These are phyloP conservation scores for Gallinago stenura DNA, from an alignment of 2,797 vertebrate species.

Conservation along the genomic window DNA sequence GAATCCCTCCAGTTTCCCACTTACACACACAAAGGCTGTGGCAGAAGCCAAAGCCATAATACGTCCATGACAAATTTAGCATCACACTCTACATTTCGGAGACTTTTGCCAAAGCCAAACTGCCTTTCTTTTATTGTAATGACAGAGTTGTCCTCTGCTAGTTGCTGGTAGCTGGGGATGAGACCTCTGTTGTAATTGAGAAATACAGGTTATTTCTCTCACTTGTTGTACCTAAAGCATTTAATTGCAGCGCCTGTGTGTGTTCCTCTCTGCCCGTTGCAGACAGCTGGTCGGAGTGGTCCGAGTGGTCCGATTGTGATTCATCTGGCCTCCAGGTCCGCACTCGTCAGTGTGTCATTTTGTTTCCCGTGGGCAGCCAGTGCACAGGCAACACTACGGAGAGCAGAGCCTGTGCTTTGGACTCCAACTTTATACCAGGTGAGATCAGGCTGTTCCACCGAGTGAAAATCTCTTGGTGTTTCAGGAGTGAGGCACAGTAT, in stretches of 20 bases:
- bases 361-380: slow-evolving; percentile 93
- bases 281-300: slow-evolving; percentile 98
- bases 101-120: background rate
- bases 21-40: background rate
- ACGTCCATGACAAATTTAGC: background rate
- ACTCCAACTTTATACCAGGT: slow-evolving; percentile 96
- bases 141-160: background rate
- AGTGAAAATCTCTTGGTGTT: background rate
- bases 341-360: slow-evolving; percentile 87
- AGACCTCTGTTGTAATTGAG: background rate
- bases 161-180: background rate
- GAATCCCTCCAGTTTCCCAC: fast-evolving
- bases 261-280: background rate
- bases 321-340: slow-evolving; percentile 86
- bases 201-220: background rate
- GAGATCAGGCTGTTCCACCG: slow-evolving; percentile 1
- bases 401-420: slow-evolving; percentile 83
- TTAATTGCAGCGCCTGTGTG: fast-evolving
- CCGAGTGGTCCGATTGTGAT: slow-evolving; percentile 91
- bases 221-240: fast-evolving
- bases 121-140: fast-evolving
- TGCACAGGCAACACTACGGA: slow-evolving; percentile 92
- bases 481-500: fast-evolving
- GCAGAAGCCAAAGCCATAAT: background rate
- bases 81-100: background rate